Evolutionary conservation across 2,888 invertebrate genomes (phyloP).

Genomic region (Hemithea aestivaria): DNA sequence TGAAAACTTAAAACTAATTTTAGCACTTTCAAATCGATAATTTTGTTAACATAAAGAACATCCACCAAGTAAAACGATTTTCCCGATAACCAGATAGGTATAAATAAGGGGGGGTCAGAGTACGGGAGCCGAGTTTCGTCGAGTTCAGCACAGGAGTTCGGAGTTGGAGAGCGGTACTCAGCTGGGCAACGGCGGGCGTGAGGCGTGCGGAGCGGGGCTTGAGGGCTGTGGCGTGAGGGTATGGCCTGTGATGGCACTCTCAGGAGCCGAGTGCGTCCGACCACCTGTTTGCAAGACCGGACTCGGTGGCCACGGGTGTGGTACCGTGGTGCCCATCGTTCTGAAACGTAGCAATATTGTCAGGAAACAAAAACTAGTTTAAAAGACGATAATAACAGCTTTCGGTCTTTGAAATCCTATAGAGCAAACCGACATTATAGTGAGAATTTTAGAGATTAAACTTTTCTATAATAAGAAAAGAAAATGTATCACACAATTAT

Average conservation of each 20-base stretch:
- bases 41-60: background rate
- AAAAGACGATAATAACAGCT: too few relatives aligned
- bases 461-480: too few relatives aligned
- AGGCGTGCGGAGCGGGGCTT: slow-evolving; percentile 59
- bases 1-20: too few relatives aligned
- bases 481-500: too few relatives aligned
- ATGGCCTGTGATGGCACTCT: slow-evolving; percentile 72
- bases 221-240: slow-evolving; percentile 72
- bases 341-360: too few relatives aligned
- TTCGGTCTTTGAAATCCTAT: too few relatives aligned
- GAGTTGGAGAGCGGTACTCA: slow-evolving; percentile 79
- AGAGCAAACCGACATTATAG: too few relatives aligned
- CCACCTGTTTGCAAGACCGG: slow-evolving; percentile 86
- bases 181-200: slow-evolving; percentile 73
- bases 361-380: too few relatives aligned
- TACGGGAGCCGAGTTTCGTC: slow-evolving; percentile 76
- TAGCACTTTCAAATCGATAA: too few relatives aligned
- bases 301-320: slow-evolving; percentile 90
- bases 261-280: slow-evolving; percentile 86
- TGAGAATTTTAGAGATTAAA: too few relatives aligned
- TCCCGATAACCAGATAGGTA: slow-evolving; percentile 56
- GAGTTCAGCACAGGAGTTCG: slow-evolving; percentile 79
- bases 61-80: slow-evolving; percentile 54
- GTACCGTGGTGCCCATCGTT: slow-evolving; percentile 79
- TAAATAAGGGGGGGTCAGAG: slow-evolving; percentile 59